Conservation (phyloP, 2,888 invertebrate species). For the Nineta flava region DNA sequence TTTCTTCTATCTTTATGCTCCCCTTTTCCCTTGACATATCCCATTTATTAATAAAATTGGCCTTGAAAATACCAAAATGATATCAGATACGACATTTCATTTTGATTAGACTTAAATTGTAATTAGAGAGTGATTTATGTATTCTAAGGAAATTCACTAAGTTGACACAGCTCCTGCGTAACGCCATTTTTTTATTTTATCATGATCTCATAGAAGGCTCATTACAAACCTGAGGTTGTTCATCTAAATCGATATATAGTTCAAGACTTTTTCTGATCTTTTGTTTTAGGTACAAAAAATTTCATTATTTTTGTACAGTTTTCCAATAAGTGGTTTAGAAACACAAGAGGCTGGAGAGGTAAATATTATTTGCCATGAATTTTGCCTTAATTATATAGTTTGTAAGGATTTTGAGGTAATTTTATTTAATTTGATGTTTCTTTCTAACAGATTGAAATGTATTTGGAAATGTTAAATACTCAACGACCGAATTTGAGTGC, state of each 20-base stretch:
- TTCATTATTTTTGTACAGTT: constrained; percentile 18
- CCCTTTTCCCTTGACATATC: no score
- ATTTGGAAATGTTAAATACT: constrained; percentile 17
- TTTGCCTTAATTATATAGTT: background rate
- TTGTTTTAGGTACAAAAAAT: constrained; percentile 17
- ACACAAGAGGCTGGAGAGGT: constrained; percentile 18
- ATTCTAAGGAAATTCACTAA: no score
- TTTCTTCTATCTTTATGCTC: no score
- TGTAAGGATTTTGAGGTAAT: background rate
- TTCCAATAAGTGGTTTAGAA: constrained; percentile 19
- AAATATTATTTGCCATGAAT: constrained; percentile 3
- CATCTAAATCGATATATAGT: background rate
- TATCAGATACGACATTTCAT: no score
- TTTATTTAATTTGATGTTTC: background rate
- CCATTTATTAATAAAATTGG: no score
- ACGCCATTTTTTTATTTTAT: no score
- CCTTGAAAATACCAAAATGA: no score
- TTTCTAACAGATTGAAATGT: constrained; percentile 16
- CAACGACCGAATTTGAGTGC: constrained; percentile 19
- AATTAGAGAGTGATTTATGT: no score
- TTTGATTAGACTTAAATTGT: no score
- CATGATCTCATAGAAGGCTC: no score
- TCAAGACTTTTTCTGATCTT: background rate
- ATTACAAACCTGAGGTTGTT: no score
- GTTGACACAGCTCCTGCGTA: no score